Percentiles rank a stretch among this genome's conserved stretches.
These are phyloP conservation scores for Falcunculus frontatus DNA, from an alignment of 2,113 vertebrate species.

Conservation along the genomic window DNA sequence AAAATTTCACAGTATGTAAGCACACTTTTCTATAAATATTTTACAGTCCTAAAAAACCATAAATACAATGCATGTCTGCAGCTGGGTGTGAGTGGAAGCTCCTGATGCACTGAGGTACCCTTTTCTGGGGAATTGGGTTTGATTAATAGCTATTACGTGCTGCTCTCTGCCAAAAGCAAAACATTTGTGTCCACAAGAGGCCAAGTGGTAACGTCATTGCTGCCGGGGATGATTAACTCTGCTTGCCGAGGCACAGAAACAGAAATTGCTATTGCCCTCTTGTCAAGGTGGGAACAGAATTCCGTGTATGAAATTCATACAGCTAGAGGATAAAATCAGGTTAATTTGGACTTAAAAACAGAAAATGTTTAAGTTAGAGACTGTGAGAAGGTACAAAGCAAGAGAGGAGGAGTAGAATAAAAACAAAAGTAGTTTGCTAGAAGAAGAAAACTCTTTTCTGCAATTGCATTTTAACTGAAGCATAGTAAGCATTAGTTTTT, in stretches of 20 bases:
- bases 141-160: conserved; percentile 4
- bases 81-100: neutral
- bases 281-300: conserved; percentile 16
- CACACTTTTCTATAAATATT: conserved; percentile 15
- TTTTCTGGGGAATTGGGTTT: conserved; percentile 2
- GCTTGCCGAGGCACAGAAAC: neutral
- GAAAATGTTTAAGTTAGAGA: neutral
- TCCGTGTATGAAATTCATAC: neutral
- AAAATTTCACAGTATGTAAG: neutral
- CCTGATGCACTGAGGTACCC: neutral
- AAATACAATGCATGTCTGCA: neutral
- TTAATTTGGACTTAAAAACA: neutral
- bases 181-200: conserved; percentile 33
- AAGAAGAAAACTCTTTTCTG: neutral
- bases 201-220: conserved; percentile 43
- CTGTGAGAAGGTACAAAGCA: neutral
- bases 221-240: conserved; percentile 42
- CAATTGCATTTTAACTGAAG: neutral
- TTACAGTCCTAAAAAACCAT: neutral
- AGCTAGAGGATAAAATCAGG: neutral
- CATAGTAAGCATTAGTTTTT: conserved; percentile 1
- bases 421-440: neutral
- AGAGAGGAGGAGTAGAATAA: neutral
- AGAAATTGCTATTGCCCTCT: conserved; percentile 36
- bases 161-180: conserved; percentile 42